Conservation (phyloP, 2,888 invertebrate species). For the Harpagoxenus sublaevis region DNA sequence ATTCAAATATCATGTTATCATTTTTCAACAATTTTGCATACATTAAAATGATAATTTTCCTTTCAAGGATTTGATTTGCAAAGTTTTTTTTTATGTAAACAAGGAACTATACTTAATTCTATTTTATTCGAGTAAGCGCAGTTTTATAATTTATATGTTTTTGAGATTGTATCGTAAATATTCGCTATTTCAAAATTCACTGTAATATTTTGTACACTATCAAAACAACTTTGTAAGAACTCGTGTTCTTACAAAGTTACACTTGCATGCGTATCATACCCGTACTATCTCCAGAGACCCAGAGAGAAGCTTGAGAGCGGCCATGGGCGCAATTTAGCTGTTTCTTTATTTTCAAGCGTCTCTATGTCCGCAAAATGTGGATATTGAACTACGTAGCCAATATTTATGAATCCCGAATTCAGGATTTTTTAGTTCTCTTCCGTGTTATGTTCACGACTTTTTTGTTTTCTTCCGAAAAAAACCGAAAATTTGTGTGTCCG, state of each 20-base stretch:
- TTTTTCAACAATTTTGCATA: background rate
- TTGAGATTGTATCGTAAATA: background rate
- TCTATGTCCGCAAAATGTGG: too few relatives aligned
- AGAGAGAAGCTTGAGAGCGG: too few relatives aligned
- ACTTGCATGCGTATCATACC: background rate
- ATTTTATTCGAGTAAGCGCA: background rate
- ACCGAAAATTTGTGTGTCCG: too few relatives aligned
- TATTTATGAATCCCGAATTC: too few relatives aligned
- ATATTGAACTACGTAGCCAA: too few relatives aligned
- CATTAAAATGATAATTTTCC: background rate
- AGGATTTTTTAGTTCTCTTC: too few relatives aligned
- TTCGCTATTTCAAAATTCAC: background rate
- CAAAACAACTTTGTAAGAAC: background rate
- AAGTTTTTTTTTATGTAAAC: background rate
- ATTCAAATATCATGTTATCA: background rate
- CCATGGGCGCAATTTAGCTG: too few relatives aligned
- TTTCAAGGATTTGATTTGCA: background rate
- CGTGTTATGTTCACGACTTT: too few relatives aligned
- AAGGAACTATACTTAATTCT: background rate
- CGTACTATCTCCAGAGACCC: too few relatives aligned
- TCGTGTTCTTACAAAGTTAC: background rate
- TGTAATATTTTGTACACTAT: background rate
- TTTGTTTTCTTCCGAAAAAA: too few relatives aligned
- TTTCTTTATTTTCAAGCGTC: too few relatives aligned
- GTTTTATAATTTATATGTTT: constrained; percentile 13